Evolutionary conservation across 2,797 vertebrate species (phyloP).

Genomic region (Loriculus beryllinus): DNA sequence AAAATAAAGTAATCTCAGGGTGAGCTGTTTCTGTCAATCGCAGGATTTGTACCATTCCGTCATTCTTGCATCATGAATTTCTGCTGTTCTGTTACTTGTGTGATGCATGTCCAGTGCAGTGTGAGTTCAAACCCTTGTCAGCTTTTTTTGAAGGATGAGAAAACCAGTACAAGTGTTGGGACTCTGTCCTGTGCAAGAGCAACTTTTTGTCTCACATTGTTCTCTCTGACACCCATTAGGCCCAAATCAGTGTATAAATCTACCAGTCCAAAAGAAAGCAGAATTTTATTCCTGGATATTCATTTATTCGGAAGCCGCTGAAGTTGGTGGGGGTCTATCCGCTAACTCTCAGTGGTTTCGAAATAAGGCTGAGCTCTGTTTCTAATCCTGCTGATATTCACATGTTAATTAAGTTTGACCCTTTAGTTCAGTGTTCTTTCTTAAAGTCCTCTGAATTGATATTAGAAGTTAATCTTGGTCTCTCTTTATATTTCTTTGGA

Average conservation of each 20-base stretch:
- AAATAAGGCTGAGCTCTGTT: neutral
- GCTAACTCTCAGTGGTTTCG: neutral
- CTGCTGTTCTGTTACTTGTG: neutral
- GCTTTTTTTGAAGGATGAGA: neutral
- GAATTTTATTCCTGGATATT: neutral
- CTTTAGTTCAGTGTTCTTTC: neutral
- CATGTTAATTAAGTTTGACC: neutral
- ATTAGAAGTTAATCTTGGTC: neutral
- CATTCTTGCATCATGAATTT: neutral
- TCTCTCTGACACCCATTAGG: neutral
- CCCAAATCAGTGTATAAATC: neutral
- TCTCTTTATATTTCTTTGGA: neutral
- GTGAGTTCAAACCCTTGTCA: neutral
- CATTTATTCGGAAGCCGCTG: neutral
- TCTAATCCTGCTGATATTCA: neutral
- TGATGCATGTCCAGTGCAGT: neutral
- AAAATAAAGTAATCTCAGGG: neutral
- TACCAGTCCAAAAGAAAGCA: neutral
- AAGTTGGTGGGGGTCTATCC: neutral
- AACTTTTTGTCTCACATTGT: neutral
- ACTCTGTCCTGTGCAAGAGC: neutral
- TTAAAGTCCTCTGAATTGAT: neutral
- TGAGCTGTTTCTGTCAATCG: neutral
- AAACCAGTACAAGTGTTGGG: neutral
- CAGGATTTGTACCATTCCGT: neutral